Evolutionary conservation across 1,140 invertebrate species (phyloP), one percentile per base, ranked within the genome.

Genomic region (Drosophila nebulosa): DNA sequence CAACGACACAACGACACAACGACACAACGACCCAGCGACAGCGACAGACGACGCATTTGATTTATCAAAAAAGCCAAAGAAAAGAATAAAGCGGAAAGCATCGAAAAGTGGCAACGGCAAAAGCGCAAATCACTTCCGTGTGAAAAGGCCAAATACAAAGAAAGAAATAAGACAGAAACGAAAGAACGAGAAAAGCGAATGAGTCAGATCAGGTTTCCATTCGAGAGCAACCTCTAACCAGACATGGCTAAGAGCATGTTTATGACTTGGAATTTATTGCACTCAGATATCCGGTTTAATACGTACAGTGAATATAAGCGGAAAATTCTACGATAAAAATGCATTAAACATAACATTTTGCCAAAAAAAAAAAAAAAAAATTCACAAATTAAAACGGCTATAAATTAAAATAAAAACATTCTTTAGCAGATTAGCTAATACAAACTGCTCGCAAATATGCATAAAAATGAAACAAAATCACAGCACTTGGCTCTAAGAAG

Each of bases 61-160:
- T 84, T 76, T 79, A 76, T 79, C 72, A 84, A 84, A 75, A 77
- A 77, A 64, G 57, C 35, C 24, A 70, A 55, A 55, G 63, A 74
- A 66, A 27, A 63, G 78, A 77, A 65, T 77, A 81, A 81, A 59
- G 69, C 73, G 69, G 50, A 74, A 66, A 74, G 64, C 79, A 63
- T 75, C 64, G 69, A 61, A 83, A 78, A 78, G 74, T 83, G 59
- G 69, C 70, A 78, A 63, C 63, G 80, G 52, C 66, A 79, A 84
- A 69, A 79, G 81, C 80, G 68, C 72, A 85, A 85, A 84, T 84
- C 76, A 85, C 79, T 79, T 85, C 74, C 79, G 74, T 61, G 61
- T 78, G 46, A 66, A 70, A 81, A 65, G 56, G 57, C 71, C 71
- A 67, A 70, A 57, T 56, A 42, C 46, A 46, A 35, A 18, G 36